phyloP scores from a whole-genome alignment of 2,113 vertebrate genomes.

The Saccopteryx leptura region DNA sequence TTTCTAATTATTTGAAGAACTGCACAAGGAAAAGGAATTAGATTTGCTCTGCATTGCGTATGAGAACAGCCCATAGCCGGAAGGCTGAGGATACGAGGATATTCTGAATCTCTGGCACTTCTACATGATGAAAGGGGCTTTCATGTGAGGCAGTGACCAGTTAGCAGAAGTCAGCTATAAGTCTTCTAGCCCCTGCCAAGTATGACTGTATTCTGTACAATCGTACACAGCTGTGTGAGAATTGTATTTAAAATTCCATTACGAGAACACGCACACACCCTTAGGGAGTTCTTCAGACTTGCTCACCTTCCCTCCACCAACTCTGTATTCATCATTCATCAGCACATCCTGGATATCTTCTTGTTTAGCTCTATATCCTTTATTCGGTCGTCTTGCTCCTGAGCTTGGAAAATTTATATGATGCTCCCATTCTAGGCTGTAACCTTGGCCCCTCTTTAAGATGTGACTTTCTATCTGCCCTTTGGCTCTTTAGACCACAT shows the following conservation, averaged over 20 bases:
- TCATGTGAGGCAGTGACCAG: not conserved
- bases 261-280: not conserved
- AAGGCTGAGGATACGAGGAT: not conserved
- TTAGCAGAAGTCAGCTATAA: not conserved
- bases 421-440: not conserved
- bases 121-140: not conserved
- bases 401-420: not conserved
- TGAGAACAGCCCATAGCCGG: not conserved
- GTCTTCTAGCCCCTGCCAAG: not conserved
- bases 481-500: not conserved
- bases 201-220: not conserved
- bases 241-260: not conserved
- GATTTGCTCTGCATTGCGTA: not conserved
- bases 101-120: not conserved
- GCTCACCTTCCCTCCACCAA: not conserved
- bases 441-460: not conserved
- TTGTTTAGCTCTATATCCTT: not conserved
- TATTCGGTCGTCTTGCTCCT: not conserved
- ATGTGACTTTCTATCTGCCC: not conserved
- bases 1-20: slow-evolving; percentile 29
- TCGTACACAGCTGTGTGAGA: not conserved
- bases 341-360: not conserved
- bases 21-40: slow-evolving; percentile 4
- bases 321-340: not conserved
- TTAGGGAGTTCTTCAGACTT: not conserved